Percentiles rank a stretch among this genome's conserved stretches.
Evolutionary conservation across 2,113 vertebrate genomes (phyloP).

Genomic region (Danio rerio): GRCz12tu NC_133200.1:36990001-36990500

Average conservation of each 20-base stretch:
- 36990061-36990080: slow-evolving; percentile 94
- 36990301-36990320: slow-evolving; percentile 92
- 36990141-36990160: slow-evolving; percentile 88
- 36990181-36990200: slow-evolving; percentile 95
- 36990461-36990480: slow-evolving; percentile 83
- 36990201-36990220: slow-evolving; percentile 93
- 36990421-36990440: slow-evolving; percentile 92
- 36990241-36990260: slow-evolving; percentile 97
- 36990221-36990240: slow-evolving; percentile 96
- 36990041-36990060: slow-evolving; percentile 97
- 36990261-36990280: slow-evolving; percentile 99
- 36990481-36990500: slow-evolving; percentile 73
- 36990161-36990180: slow-evolving; percentile 92
- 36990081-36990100: slow-evolving; percentile 97
- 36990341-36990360: slow-evolving; percentile 54
- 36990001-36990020: not conserved
- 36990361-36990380: slow-evolving; percentile 74
- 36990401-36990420: slow-evolving; percentile 87
- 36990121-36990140: slow-evolving; percentile 96
- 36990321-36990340: slow-evolving; percentile 75
- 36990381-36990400: slow-evolving; percentile 84
- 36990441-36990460: slow-evolving; percentile 93
- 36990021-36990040: slow-evolving; percentile 85
- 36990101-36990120: slow-evolving; percentile 96
- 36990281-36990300: slow-evolving; percentile 93